These are phyloP conservation scores for Drosophila paramelanica DNA, from an alignment of 2,888 invertebrate species.

Conservation along the genomic window DNA sequence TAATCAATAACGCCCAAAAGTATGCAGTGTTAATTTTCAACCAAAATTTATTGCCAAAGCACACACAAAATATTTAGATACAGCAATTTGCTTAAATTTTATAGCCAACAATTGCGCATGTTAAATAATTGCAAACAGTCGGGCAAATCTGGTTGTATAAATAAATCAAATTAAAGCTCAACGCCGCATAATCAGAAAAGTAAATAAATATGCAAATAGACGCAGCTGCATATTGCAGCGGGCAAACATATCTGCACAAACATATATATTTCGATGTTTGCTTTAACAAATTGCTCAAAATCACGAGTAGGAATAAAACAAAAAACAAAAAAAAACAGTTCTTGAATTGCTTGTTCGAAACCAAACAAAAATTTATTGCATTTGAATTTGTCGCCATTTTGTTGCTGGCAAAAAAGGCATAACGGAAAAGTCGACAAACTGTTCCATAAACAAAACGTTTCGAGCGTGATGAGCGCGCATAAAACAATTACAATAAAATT, in stretches of 20 bases:
- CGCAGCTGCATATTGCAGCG: conserved; percentile 41
- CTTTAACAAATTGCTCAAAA: conserved; percentile 78
- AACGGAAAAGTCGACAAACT: conserved; percentile 39
- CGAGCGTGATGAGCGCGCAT: conserved; percentile 58
- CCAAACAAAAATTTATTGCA: conserved; percentile 65
- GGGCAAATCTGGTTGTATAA: conserved; percentile 50
- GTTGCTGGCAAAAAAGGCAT: conserved; percentile 20
- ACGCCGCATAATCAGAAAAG: conserved; percentile 70
- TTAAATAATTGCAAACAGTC: conserved; percentile 46
- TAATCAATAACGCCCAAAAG: not conserved
- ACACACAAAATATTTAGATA: not conserved
- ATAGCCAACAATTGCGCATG: conserved; percentile 25
- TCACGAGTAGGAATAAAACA: conserved; percentile 42
- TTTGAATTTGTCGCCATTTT: conserved; percentile 74
- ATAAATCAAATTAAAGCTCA: conserved; percentile 76
- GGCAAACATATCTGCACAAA: conserved; percentile 23
- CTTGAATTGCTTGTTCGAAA: conserved; percentile 4
- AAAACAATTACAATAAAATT: conserved; percentile 73
- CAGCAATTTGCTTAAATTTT: conserved; percentile 21
- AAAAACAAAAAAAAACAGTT: not conserved
- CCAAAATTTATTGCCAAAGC: conserved; percentile 5
- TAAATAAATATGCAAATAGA: conserved; percentile 59
- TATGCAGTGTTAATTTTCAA: conserved; percentile 7
- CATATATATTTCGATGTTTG: conserved; percentile 61
- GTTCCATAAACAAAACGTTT: conserved; percentile 59